A percentile compares a stretch with the other conserved stretches of the same genome.
Conservation (phyloP, 37 sponge, comb jelly and placozoan species). For the Oscarella lobularis region DNA sequence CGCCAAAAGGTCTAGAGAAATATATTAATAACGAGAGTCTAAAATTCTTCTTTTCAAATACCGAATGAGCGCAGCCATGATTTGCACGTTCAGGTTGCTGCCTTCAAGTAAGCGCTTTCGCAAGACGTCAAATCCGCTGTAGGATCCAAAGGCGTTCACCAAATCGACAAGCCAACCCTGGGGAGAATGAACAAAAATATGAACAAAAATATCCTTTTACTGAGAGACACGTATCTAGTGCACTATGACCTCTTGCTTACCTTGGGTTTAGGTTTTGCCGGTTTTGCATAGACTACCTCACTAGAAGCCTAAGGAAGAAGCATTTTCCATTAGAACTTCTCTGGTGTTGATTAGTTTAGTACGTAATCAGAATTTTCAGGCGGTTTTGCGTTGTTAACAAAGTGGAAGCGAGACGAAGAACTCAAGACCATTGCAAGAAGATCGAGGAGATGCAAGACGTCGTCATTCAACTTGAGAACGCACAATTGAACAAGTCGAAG, state of each 20-base stretch:
- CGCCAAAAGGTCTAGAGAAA: constrained; percentile 59
- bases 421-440: constrained; percentile 62
- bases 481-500: constrained; percentile 68
- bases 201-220: neutral
- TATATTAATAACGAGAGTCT: neutral
- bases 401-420: no score
- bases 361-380: no score
- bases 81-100: constrained; percentile 43
- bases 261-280: neutral
- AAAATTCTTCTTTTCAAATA: constrained; percentile 1
- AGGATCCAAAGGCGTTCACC: constrained; percentile 76
- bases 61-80: constrained; percentile 69
- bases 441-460: constrained; percentile 64
- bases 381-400: no score
- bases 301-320: neutral
- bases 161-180: constrained; percentile 85
- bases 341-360: no score
- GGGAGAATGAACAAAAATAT: no score
- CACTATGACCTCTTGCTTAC: no score
- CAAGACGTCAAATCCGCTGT: constrained; percentile 63
- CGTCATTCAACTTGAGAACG: constrained; percentile 64
- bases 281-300: neutral
- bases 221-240: neutral
- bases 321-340: no score
- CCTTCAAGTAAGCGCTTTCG: constrained; percentile 33